Evolutionary conservation across 2,113 vertebrate species (phyloP).

Genomic region (Festucalex cinctus): DNA sequence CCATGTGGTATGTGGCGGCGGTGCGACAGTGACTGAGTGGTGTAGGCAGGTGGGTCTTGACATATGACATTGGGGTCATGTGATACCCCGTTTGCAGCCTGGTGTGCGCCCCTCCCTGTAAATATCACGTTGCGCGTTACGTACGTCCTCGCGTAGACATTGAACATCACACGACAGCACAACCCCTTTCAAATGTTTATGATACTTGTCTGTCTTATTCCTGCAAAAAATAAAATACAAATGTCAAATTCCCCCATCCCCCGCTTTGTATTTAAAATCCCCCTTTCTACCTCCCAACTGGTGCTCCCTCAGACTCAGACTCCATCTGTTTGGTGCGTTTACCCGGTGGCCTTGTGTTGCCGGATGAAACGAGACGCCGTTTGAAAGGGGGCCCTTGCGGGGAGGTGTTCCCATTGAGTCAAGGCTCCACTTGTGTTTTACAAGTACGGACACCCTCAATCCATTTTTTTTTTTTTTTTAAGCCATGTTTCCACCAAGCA

Average conservation of each 20-base stretch:
- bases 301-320: constrained; percentile 24
- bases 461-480: background rate
- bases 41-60: constrained; percentile 49
- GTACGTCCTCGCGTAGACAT: background rate
- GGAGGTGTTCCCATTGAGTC: constrained; percentile 57
- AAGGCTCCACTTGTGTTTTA: constrained; percentile 15
- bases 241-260: constrained; percentile 1
- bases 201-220: background rate
- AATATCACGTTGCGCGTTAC: background rate
- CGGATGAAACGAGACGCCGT: constrained; percentile 60
- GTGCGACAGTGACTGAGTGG: constrained; percentile 44
- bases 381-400: constrained; percentile 49
- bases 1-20: constrained; percentile 10
- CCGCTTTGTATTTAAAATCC: constrained; percentile 10
- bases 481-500: background rate
- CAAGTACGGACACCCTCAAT: background rate
- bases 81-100: constrained; percentile 60
- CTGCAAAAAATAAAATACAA: background rate
- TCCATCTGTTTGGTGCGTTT: constrained; percentile 67
- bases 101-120: constrained; percentile 28
- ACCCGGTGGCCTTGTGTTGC: constrained; percentile 53
- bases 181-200: background rate
- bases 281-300: constrained; percentile 21
- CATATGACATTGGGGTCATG: constrained; percentile 42
- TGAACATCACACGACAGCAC: background rate